A percentile compares a stretch with the other conserved stretches of the same genome.
phyloP scores from a whole-genome alignment of 2,888 invertebrate genomes.

The Tolmerus cingulatus region DNA sequence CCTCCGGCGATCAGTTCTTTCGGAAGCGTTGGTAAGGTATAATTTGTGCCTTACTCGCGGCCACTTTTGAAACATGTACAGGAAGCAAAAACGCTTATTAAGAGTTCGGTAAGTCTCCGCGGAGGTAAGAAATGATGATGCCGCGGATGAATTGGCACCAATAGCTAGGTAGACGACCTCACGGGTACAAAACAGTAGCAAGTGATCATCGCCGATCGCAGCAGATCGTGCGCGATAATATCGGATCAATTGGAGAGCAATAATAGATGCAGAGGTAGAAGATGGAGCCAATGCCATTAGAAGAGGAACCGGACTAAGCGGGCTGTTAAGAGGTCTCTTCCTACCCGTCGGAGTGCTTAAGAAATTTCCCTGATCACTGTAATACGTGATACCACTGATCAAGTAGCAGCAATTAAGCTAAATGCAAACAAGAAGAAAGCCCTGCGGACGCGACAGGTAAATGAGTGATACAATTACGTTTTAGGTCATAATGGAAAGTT shows the following conservation, averaged over 20 bases:
- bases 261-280: not conserved
- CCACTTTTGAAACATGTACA: not conserved
- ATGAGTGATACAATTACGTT: slow-evolving; percentile 16
- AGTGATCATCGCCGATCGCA: not conserved
- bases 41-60: not conserved
- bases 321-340: not conserved
- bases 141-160: slow-evolving; percentile 31
- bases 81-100: not conserved
- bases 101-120: not conserved
- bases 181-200: slow-evolving; percentile 3
- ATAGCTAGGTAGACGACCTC: slow-evolving; percentile 36
- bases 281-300: not conserved
- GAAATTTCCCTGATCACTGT: slow-evolving; percentile 10
- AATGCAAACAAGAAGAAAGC: slow-evolving; percentile 25
- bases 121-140: not conserved
- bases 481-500: slow-evolving; percentile 41
- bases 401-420: slow-evolving; percentile 28
- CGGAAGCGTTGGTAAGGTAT: not conserved
- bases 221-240: slow-evolving; percentile 17
- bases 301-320: not conserved
- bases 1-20: not conserved
- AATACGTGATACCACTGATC: slow-evolving; percentile 16
- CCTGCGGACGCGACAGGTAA: slow-evolving; percentile 3
- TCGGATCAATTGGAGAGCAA: slow-evolving; percentile 3
- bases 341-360: not conserved